Evolutionary conservation across 2,888 invertebrate genomes (phyloP), one percentile per base, ranked within the genome.

Genomic region (Pandemis corylana): DNA sequence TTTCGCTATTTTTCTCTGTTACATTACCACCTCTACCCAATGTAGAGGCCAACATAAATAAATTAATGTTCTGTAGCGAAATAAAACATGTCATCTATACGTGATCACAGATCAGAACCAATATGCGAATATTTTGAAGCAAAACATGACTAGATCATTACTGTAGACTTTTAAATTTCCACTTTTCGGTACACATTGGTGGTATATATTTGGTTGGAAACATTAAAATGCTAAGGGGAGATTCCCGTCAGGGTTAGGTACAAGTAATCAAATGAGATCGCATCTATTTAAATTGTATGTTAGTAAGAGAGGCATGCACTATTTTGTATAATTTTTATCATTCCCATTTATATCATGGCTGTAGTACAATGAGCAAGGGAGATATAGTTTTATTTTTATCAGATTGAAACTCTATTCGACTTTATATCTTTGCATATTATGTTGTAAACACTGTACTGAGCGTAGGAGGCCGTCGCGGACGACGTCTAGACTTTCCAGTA

Each of bases 141-240:
- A 90, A 87, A 86, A 73, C 84, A 81, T 90, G 92, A 93, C 93
- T 93, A 92, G 92, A 93, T 81, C 2, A 86, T 82, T 79, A 82
- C 84, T 81, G 80, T 73, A 68, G 44, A 64, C 68, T 56, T n/a
- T 44, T 59, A 51, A 59, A 74, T 63, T 76, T 67, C 61, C 28
- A 62, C 59, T 61, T 44, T 12, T 44, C 15, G 46, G 44, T 65
- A 69, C 13, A 53, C 9, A 53, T 36, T 41, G 12, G 62, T 46
- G 7, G 59, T 62, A 13, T 41, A 53, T 41, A 67, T 53, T 51
- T 62, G 61, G 69, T 51, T 62, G 61, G 69, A 69, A 49, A 69
- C 69, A 51, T 72, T 15, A 41, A 28, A 42, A 64, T 5, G 15
- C 9, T 56, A 13, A 44, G 12, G 28, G 41, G 7, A 49, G 51